phyloP scores from a whole-genome alignment of 2,888 invertebrate genomes.

The Tinea trinotella region DNA sequence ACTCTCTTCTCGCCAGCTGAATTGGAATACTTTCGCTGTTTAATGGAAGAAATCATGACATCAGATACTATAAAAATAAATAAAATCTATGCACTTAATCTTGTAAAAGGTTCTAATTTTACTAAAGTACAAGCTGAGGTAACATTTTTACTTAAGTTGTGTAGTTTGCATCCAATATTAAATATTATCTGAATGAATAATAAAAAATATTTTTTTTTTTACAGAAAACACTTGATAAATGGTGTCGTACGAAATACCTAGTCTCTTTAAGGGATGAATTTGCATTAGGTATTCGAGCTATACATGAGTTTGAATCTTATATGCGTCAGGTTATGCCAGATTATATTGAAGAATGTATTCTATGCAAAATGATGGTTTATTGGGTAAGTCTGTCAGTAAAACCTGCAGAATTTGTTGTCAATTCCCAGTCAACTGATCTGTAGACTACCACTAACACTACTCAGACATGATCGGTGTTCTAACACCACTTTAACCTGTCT shows the following conservation, averaged over 20 bases:
- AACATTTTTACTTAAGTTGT: background rate
- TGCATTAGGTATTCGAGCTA: constrained; percentile 51
- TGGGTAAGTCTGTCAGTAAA: constrained; percentile 53
- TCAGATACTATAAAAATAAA: constrained; percentile 50
- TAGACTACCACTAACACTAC: too few relatives aligned
- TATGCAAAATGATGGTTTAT: constrained; percentile 59
- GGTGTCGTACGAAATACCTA: constrained; percentile 56
- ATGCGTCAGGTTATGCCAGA: constrained; percentile 53
- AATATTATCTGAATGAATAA: background rate
- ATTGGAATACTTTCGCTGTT: constrained; percentile 51
- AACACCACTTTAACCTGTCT: too few relatives aligned
- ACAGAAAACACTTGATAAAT: constrained; percentile 52
- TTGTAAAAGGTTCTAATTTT: constrained; percentile 46
- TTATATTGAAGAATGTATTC: constrained; percentile 48
- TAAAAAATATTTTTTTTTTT: constrained; percentile 23
- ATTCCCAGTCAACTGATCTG: too few relatives aligned
- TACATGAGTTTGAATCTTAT: constrained; percentile 62
- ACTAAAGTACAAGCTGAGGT: constrained; percentile 57
- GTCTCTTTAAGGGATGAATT: constrained; percentile 46
- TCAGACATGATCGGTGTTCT: too few relatives aligned
- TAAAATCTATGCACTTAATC: constrained; percentile 49
- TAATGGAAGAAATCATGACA: constrained; percentile 55
- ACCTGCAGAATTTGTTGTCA: too few relatives aligned
- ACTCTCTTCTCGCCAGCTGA: constrained; percentile 47
- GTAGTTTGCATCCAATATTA: background rate